Conservation (phyloP, 2,888 invertebrate genomes). For the Acanthacorydalis orientalis region DNA sequence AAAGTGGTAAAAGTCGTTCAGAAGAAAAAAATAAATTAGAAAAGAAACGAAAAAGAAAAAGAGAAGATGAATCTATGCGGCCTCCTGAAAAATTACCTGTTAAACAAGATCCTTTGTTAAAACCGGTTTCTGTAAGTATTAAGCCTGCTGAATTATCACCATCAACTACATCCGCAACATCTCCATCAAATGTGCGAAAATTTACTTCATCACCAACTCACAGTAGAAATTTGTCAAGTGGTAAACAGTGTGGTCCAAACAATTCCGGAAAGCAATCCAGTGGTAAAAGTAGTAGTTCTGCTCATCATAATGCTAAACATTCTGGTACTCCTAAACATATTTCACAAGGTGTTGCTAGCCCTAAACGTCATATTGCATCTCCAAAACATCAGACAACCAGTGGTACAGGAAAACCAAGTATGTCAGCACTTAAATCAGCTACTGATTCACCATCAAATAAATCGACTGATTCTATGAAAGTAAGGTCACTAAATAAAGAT, state of each 20-base stretch:
- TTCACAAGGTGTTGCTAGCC: slow-evolving; percentile 50
- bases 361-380: slow-evolving; percentile 63
- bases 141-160: slow-evolving; percentile 39
- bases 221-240: slow-evolving; percentile 42
- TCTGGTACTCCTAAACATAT: slow-evolving; percentile 61
- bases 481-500: slow-evolving; percentile 30
- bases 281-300: slow-evolving; percentile 32
- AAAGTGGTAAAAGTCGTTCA: slow-evolving; percentile 25
- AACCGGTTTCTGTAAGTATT: slow-evolving; percentile 56
- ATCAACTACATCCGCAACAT: slow-evolving; percentile 35
- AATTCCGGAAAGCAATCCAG: slow-evolving; percentile 33
- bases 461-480: slow-evolving; percentile 36
- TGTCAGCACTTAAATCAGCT: slow-evolving; percentile 73
- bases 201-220: slow-evolving; percentile 58
- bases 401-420: slow-evolving; percentile 70
- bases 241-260: slow-evolving; percentile 37
- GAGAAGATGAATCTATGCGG: slow-evolving; percentile 61
- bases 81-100: slow-evolving; percentile 68
- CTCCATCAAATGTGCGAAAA: slow-evolving; percentile 50
- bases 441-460: slow-evolving; percentile 53
- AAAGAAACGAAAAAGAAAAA: slow-evolving; percentile 57
- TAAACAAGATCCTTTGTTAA: slow-evolving; percentile 52
- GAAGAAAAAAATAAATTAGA: slow-evolving; percentile 35
- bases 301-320: slow-evolving; percentile 53
- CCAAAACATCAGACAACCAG: slow-evolving; percentile 59